Percentiles rank a stretch among this genome's conserved stretches.
phyloP scores from a whole-genome alignment of 2,797 vertebrate genomes.

The Ctenopoma multispine region DNA sequence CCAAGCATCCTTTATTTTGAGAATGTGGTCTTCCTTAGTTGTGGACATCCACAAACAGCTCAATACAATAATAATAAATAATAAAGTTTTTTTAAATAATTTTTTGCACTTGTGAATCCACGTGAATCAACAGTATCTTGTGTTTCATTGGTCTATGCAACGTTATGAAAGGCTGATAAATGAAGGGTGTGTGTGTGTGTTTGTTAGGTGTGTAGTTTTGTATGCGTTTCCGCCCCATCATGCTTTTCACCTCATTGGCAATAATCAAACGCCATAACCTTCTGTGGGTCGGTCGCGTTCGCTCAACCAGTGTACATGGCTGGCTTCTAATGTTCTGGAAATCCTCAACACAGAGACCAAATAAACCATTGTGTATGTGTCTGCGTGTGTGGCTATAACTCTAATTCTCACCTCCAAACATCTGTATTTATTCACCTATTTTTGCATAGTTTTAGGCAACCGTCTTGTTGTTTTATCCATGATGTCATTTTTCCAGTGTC shows the following conservation, averaged over 20 bases:
- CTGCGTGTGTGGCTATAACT: neutral
- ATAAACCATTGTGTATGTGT: slow-evolving; percentile 37
- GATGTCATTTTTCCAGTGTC: slow-evolving; percentile 22
- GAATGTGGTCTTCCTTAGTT: slow-evolving; percentile 53
- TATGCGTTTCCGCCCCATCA: slow-evolving; percentile 25
- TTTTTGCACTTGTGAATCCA: neutral
- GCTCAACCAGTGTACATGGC: slow-evolving; percentile 57
- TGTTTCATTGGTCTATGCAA: neutral
- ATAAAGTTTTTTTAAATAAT: slow-evolving; percentile 34
- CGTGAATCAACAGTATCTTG: neutral
- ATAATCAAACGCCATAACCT: slow-evolving; percentile 58
- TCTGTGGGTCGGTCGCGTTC: slow-evolving; percentile 43
- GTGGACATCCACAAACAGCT: slow-evolving; percentile 65
- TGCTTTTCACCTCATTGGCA: slow-evolving; percentile 57
- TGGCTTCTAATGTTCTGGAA: slow-evolving; percentile 76
- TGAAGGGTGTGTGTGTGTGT: slow-evolving; percentile 8
- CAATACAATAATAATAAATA: slow-evolving; percentile 46
- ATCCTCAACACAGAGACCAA: slow-evolving; percentile 63
- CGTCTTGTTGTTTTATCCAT: slow-evolving; percentile 29
- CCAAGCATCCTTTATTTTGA: slow-evolving; percentile 60
- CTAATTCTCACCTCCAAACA: slow-evolving; percentile 21
- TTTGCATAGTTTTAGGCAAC: neutral
- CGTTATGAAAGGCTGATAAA: neutral
- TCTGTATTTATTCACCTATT: slow-evolving; percentile 30
- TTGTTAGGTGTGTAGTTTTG: slow-evolving; percentile 19